These are phyloP conservation scores for Synergus japonicus DNA, from an alignment of 2,888 invertebrate genomes.

Conservation along the genomic window DNA sequence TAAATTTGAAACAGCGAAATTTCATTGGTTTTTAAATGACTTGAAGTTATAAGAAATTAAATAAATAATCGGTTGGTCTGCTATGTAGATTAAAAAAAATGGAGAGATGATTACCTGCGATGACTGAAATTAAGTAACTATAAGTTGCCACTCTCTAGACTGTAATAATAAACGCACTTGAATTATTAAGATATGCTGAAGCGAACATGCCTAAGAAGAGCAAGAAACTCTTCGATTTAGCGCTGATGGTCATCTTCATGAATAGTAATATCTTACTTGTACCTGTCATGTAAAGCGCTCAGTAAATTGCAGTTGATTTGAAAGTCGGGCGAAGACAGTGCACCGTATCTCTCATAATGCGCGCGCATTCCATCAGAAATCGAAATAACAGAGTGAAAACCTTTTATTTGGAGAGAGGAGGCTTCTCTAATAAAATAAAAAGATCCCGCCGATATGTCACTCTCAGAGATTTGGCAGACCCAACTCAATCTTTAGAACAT, in stretches of 20 bases:
- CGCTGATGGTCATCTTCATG: slow-evolving; percentile 4
- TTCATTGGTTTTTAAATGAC: too few species aligned
- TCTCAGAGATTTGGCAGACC: neutral
- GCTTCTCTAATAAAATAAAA: neutral
- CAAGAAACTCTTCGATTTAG: slow-evolving; percentile 11
- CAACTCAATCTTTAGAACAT: neutral
- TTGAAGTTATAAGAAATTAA: too few species aligned
- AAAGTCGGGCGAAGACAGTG: neutral
- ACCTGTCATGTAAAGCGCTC: slow-evolving; percentile 6
- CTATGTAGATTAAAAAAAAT: too few species aligned
- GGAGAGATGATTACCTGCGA: too few species aligned
- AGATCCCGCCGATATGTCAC: neutral
- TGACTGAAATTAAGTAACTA: too few species aligned
- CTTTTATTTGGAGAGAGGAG: neutral
- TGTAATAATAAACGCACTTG: too few species aligned
- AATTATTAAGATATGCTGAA: too few species aligned
- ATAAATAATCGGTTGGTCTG: too few species aligned
- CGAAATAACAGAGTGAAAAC: neutral
- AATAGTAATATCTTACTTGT: slow-evolving; percentile 37
- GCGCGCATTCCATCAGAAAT: neutral
- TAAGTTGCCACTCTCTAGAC: too few species aligned
- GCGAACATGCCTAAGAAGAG: neutral
- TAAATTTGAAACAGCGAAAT: too few species aligned
- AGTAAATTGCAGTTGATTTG: neutral
- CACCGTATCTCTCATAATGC: neutral